Evolutionary conservation across 2,888 invertebrate species (phyloP).

Genomic region (Timema cristinae): DNA sequence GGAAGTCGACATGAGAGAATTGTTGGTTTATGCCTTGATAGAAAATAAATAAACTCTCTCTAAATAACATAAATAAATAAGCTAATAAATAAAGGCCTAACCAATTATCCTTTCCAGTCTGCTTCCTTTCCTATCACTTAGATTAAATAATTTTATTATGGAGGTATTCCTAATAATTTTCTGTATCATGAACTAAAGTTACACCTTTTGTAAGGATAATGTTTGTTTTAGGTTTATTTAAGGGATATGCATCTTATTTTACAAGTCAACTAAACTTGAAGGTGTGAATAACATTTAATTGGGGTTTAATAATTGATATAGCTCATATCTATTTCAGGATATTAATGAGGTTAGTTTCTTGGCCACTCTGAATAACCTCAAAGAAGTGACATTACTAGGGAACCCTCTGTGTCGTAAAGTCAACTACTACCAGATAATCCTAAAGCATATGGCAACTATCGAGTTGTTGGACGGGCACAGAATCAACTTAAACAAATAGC

Average conservation of each 20-base stretch:
- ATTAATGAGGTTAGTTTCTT: constrained; percentile 8
- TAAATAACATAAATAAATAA: too few species aligned
- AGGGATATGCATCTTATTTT: neutral
- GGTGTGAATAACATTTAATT: too few species aligned
- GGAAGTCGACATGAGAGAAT: too few species aligned
- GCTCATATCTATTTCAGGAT: constrained; percentile 3
- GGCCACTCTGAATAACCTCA: neutral
- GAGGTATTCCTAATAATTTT: too few species aligned
- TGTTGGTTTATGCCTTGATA: too few species aligned
- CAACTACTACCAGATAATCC: constrained; percentile 1
- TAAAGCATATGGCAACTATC: neutral
- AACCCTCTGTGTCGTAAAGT: constrained; percentile 13
- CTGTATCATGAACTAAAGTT: neutral
- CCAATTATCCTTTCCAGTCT: too few species aligned
- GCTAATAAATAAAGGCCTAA: too few species aligned
- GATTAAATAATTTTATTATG: too few species aligned
- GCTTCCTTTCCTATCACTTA: too few species aligned
- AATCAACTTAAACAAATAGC: neutral
- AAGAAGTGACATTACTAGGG: constrained; percentile 11
- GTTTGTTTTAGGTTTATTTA: neutral
- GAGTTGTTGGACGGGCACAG: neutral
- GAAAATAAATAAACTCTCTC: too few species aligned
- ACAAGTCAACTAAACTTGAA: too few species aligned
- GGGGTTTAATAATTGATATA: too few species aligned
- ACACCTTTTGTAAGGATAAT: neutral